Base-by-base conservation (phyloP, 2,113 vertebrate species). In the Pterocles orientalis region DNA sequence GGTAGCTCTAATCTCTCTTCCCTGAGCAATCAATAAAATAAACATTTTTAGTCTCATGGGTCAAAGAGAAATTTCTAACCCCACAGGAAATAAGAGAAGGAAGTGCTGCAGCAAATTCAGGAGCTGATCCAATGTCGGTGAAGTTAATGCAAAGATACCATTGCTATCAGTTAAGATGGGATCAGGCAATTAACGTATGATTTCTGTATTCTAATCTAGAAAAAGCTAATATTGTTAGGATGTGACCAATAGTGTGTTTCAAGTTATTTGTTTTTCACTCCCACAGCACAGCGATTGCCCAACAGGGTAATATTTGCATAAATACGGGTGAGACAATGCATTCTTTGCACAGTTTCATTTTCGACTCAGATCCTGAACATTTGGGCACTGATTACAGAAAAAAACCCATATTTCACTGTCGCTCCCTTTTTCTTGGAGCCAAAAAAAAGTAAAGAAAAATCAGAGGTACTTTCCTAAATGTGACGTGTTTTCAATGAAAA, bases 251-350 rank as follows among this genome's bases (percentile, higher is more conserved):
- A 25, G 23, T 11, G 7, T 0, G 3, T 58, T 86, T 72, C 54
- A 86, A 90, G 47, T 36, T 24, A 47, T 61, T 79, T 80, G 45
- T 9, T 94, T 82, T 83, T 83, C 61, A 89, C 25, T 47, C 65
- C 69, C 56, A 36, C 41, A 56, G 14, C 34, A 58, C 72, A 78
- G 88, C 34, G 24, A 92, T 68, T 93, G 53, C 80, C 53, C 90
- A 95, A 73, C 26, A 93, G 39, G 25, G 51, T 43, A 88, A 66
- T 39, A 90, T 73, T 88, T 92, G 92, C 72, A 90, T 88, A 88
- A 82, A 73, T 60, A 92, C 4, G 51, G 47, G 60, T 7, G 6
- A 90, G 39, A 81, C 64, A 78, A 94, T 31, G 50, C 51, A 56
- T 86, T 83, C 91, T 86, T 86, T 68, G 47, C 79, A 83, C 4